Base-by-base conservation (phyloP, 2,113 vertebrate genomes). In the Neopipo cinnamomea region DNA sequence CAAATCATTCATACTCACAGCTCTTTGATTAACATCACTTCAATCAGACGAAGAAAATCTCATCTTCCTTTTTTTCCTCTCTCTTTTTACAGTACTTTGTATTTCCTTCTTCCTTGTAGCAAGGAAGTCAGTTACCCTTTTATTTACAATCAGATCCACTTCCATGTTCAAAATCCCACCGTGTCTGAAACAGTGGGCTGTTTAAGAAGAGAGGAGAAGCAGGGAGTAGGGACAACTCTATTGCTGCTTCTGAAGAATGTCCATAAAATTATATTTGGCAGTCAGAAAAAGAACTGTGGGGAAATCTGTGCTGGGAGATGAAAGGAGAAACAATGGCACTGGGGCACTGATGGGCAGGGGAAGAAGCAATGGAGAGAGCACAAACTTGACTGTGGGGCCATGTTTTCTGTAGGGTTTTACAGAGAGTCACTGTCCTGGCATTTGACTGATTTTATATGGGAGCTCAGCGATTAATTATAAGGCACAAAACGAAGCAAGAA, bases 371-470 rank as follows among this genome's bases (percentile, higher is more conserved):
- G 1, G 22, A 25, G 42, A 65, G 75, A 85, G 71, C 25, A 41
- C 22, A 25, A 12, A 23, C 0, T n/a, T n/a, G 53, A 20, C 0
- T 0, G 39, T 7, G 23, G 18, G 47, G 39, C 3, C 2, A 0
- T 4, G 17, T 55, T 30, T 84, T 87, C 55, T 53, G 9, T 15
- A 53, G 41, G 27, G n/a, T 6, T 52, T 13, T 31, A 66, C 46
- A 58, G 59, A 74, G 4, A 63, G 41, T 22, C 33, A 41, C 44
- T n/a, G 31, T n/a, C 70, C 61, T 67, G 42, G 15, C 2, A 1
- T 42, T 59, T 72, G 37, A 62, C 20, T 8, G 0, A 37, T 78
- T 71, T 74, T 41, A 77, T 58, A 5, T 67, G n/a, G n/a, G 25
- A 87, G 16, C 47, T 71, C 74, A 81, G 39, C 21, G 85, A 82